Evolutionary conservation across 2,888 invertebrate genomes (phyloP).

Genomic region (Lasioglossum zephyrum): DNA sequence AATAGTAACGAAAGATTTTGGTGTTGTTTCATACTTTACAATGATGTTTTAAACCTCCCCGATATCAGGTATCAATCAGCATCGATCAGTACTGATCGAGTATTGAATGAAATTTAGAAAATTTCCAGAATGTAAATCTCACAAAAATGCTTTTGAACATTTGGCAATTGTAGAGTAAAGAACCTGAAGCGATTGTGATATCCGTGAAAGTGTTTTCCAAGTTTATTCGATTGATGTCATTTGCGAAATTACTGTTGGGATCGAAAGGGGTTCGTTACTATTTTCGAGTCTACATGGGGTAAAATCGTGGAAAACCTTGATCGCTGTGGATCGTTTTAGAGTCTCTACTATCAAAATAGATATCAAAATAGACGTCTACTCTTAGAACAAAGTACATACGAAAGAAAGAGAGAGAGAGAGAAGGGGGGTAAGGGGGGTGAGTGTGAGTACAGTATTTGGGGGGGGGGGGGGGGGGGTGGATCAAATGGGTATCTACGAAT

Average conservation of each 20-base stretch:
- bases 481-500: slow-evolving; percentile 22
- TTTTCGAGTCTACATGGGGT: slow-evolving; percentile 7
- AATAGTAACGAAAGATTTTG: slow-evolving; percentile 41
- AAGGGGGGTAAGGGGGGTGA: neutral
- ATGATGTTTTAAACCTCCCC: neutral
- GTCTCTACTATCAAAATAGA: neutral
- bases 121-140: neutral
- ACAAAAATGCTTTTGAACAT: neutral
- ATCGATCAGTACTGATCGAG: neutral
- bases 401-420: slow-evolving; percentile 15
- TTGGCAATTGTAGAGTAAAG: neutral
- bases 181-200: neutral
- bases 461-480: neutral
- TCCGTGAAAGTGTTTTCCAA: neutral
- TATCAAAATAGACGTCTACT: slow-evolving; percentile 6
- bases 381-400: slow-evolving; percentile 22
- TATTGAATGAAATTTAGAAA: neutral
- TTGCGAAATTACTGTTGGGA: neutral
- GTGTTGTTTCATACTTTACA: neutral
- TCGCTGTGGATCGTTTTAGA: neutral
- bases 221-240: neutral
- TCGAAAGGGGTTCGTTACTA: slow-evolving; percentile 31
- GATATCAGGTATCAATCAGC: too few species aligned
- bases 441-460: neutral
- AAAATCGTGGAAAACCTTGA: neutral